Base-by-base conservation (phyloP, 2,797 vertebrate species). In the Orestias chungarensis region DNA sequence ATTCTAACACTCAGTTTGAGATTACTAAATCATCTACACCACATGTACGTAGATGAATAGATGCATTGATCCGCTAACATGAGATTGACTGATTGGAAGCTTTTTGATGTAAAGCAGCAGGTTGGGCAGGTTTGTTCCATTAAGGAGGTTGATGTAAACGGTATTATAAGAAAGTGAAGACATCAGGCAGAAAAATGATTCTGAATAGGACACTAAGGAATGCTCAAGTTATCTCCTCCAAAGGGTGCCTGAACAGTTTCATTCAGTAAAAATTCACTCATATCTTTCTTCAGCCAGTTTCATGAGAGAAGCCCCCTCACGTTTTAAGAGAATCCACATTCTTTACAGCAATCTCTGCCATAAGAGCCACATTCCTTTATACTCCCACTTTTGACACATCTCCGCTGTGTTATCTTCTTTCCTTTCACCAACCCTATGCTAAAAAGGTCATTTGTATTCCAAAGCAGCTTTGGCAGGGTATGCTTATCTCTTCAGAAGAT, bases 371-470 rank as follows among this genome's bases (percentile, higher is more conserved):
- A 76, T 79, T 75, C 75, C 54, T 71, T 54, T 74, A 31, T 68
- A 2, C 64, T 54, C 70, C 82, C 73, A 59, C 68, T 35, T 46
- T 64, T 70, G 78, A 80, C 87, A 85, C 78, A 44, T 79, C 82
- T 72, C 74, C 80, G 68, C 57, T 33, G 59, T 52, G 74, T 85
- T 90, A 90, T 88, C 89, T 78, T 50, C 23, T 78, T 68, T 65
- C 69, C 73, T 70, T 84, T 87, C 84, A 81, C 88, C 86, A 77
- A 66, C 49, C 20, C 54, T 76, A 78, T 91, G 89, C 86, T 88
- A 89, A 93, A 78, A 78, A 82, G 78, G 81, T 17, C 76, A 90
- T 91, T 90, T 85, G 89, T 90, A 93, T 93, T 91, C 89, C 77
- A 64, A 68, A 78, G 83, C 68, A 67, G 65, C 68, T 72, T 44